Conservation (phyloP, 2,113 vertebrate genomes). For the Callorhinus ursinus region DNA sequence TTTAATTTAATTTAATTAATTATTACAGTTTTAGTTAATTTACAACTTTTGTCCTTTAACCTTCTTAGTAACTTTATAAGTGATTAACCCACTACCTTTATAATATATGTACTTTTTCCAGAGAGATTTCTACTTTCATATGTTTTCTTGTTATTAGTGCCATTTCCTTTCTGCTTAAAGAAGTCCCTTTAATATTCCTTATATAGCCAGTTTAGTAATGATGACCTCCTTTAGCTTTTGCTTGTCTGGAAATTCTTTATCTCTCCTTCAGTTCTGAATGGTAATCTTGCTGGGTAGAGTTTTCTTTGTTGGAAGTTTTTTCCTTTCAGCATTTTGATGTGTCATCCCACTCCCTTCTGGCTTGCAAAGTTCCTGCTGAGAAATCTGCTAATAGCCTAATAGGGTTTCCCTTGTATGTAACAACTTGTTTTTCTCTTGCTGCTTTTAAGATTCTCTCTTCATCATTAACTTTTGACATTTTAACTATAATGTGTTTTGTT, state of each 20-base stretch:
- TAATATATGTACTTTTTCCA: neutral
- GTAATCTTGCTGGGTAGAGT: neutral
- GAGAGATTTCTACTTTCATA: neutral
- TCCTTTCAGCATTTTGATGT: neutral
- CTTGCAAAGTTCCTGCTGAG: neutral
- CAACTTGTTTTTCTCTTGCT: neutral
- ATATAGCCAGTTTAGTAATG: neutral
- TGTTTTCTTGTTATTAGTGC: neutral
- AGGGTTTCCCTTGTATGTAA: neutral
- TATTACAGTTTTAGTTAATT: neutral
- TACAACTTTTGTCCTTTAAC: neutral
- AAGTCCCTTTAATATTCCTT: neutral
- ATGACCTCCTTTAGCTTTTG: neutral
- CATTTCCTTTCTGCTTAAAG: neutral
- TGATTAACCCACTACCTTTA: neutral
- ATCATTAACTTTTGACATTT: neutral
- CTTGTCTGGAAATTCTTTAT: neutral
- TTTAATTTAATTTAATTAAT: neutral
- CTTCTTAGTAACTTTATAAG: neutral
- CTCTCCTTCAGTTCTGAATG: neutral
- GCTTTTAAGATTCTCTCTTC: neutral
- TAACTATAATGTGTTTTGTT: neutral
- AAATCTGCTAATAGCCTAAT: neutral
- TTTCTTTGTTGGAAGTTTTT: neutral
- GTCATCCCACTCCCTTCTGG: neutral